Base-by-base conservation (phyloP, 2,113 vertebrate species). In the Arothron firmamentum region DNA sequence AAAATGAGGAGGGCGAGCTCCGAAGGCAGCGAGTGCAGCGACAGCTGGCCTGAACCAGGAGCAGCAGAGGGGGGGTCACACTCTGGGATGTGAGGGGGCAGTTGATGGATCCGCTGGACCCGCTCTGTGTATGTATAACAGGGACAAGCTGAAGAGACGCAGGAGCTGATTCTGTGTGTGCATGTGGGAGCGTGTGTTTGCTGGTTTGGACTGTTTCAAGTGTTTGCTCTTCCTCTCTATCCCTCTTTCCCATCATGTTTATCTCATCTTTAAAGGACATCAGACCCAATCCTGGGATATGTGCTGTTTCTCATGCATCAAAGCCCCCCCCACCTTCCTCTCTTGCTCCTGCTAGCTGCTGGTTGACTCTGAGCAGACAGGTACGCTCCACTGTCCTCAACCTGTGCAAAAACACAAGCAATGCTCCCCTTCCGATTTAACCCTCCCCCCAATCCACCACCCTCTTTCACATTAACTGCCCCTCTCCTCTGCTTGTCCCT, bases 21-120 rank as follows among this genome's bases (percentile, higher is more conserved):
- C 83, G 85, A 82, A 83, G 86, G 86, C 74, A 75, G 85, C 82
- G 54, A 83, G 81, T 78, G 80, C 83, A 83, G 71, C 73, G 87
- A 86, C 89, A 90, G 87, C 89, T 90, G 89, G 85, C 84, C 83
- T 79, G 81, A 83, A 83, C 84, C 84, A 88, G 86, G 87, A 89
- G 62, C 72, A 79, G 75, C 75, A 85, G 75, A 81, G 80, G 85
- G 76, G 81, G 80, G 75, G 72, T 59, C 74, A 81, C 70, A 59
- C 67, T 42, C 67, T 74, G 67, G 70, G 79, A 78, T 79, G 80
- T 83, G 75, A 82, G 68, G 75, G 76, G 77, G 75, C 70, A 85
- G 80, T 76, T 75, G 59, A 84, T 87, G 87, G 87, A 88, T 81
- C 86, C 79, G 72, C 87, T 77, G 86, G 74, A 88, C 82, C 79